Evolutionary conservation across 2,797 vertebrate genomes (phyloP).

Genomic region (Gambelia wislizenii): DNA sequence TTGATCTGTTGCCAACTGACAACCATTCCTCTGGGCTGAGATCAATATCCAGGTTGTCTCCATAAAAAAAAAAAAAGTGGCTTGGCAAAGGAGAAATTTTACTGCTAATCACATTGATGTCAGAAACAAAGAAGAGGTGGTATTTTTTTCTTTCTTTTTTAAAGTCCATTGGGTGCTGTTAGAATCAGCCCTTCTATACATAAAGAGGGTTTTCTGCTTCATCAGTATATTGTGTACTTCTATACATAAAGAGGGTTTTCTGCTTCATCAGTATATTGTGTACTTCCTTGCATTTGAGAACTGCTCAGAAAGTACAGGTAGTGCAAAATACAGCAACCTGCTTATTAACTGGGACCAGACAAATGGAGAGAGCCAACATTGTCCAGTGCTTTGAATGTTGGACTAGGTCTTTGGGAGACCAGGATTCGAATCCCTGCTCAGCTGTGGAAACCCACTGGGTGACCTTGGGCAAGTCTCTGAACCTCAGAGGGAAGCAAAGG

Average conservation of each 20-base stretch:
- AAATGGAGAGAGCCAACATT: too few species aligned
- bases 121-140: neutral
- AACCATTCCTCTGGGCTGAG: neutral
- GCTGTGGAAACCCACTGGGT: too few species aligned
- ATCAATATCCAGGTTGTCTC: conserved; percentile 26
- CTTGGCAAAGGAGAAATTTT: neutral
- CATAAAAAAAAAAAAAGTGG: conserved; percentile 1
- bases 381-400: too few species aligned
- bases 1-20: conserved; percentile 10
- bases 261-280: neutral
- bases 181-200: neutral
- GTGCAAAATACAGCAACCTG: neutral
- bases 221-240: neutral
- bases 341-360: neutral
- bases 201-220: neutral
- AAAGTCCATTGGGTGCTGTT: neutral
- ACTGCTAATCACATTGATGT: neutral
- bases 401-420: neutral
- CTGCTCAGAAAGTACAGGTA: neutral
- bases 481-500: too few species aligned
- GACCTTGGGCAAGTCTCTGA: too few species aligned
- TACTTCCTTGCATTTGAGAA: neutral
- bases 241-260: neutral
- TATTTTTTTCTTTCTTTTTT: neutral
- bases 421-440: too few species aligned